Evolutionary conservation across 2,113 vertebrate genomes (phyloP).

Genomic region (Mirza zaza): DNA sequence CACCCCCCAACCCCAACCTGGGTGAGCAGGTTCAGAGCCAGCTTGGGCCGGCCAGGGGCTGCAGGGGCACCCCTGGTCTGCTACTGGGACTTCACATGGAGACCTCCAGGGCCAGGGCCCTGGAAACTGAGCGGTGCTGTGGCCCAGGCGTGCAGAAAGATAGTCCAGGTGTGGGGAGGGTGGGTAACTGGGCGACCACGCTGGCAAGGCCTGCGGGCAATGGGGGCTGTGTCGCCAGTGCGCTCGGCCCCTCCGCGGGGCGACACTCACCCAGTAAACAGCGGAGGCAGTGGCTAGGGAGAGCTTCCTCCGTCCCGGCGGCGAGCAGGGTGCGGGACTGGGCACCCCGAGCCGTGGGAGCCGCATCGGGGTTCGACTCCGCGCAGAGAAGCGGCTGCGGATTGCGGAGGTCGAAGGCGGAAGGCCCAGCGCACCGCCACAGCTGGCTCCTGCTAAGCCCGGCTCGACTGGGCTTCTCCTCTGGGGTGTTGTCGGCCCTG

Average conservation of each 20-base stretch:
- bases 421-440: neutral
- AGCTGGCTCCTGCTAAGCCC: neutral
- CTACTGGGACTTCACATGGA: too few species aligned
- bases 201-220: fast-evolving
- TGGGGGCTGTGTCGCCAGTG: neutral
- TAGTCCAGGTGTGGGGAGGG: neutral
- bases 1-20: neutral
- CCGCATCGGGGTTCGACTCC: neutral
- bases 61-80: too few species aligned
- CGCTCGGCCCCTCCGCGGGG: fast-evolving
- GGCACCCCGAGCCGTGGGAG: neutral
- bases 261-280: slow-evolving; percentile 4
- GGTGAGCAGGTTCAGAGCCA: neutral
- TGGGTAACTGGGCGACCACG: fast-evolving
- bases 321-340: neutral
- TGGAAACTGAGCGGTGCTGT: fast-evolving
- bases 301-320: fast-evolving
- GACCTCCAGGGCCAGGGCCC: neutral
- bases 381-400: fast-evolving
- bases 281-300: fast-evolving
- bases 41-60: neutral
- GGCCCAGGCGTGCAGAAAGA: neutral
- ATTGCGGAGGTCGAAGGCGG: neutral
- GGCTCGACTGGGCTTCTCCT: neutral
- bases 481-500: neutral